Percentiles rank a stretch among this genome's conserved stretches.
Evolutionary conservation across 2,797 vertebrate species (phyloP).

Genomic region (Sebastes wilsoni): DNA sequence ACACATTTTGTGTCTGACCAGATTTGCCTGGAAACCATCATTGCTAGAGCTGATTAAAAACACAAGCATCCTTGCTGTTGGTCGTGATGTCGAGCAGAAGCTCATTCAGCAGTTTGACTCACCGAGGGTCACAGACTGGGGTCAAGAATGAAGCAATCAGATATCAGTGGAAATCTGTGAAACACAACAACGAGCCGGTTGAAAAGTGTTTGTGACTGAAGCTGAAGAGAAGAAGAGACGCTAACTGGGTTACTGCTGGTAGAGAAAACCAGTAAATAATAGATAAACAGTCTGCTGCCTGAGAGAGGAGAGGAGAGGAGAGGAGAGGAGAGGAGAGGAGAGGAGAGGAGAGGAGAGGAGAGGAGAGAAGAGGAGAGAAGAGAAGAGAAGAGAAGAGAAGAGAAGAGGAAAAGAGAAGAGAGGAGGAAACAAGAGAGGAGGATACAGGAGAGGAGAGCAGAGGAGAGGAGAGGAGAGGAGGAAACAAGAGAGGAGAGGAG

Average conservation of each 20-base stretch:
- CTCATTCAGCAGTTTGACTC: conserved; percentile 32
- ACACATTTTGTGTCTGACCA: neutral
- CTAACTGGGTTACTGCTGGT: conserved; percentile 51
- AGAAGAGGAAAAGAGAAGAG: neutral
- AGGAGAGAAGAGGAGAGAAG: neutral
- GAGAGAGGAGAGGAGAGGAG: neutral
- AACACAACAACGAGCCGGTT: neutral
- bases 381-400: too few species aligned
- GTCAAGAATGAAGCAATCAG: neutral
- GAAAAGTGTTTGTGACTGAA: neutral
- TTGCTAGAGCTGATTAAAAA: neutral
- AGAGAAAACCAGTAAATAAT: conserved; percentile 54
- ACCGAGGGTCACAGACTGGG: neutral
- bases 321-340: too few species aligned
- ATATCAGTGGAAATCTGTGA: neutral
- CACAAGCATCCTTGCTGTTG: neutral
- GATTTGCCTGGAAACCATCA: neutral
- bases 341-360: neutral
- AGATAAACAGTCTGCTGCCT: conserved; percentile 54
- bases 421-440: neutral
- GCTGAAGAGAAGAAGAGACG: neutral
- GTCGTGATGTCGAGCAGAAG: neutral
- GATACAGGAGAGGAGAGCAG: neutral
- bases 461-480: neutral
- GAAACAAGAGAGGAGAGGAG: neutral